Conservation (phyloP, 2,888 invertebrate genomes). For the Melinaea menophilus region DNA sequence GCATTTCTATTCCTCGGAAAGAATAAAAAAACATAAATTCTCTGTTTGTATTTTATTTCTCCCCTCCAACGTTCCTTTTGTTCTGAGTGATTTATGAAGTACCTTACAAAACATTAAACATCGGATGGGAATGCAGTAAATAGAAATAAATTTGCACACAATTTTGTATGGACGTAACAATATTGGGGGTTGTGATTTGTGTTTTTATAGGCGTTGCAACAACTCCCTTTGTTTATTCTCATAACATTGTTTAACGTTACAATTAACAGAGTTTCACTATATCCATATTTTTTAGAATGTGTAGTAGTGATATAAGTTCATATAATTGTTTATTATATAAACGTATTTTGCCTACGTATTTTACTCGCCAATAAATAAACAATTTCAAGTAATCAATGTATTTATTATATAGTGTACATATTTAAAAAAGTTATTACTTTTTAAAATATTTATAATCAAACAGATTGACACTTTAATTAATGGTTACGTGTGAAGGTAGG, state of each 20-base stretch:
- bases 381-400: too few species aligned
- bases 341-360: too few species aligned
- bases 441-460: too few species aligned
- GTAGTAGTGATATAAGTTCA: background rate
- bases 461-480: too few species aligned
- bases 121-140: constrained; percentile 37
- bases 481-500: too few species aligned
- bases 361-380: too few species aligned
- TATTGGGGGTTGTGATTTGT: constrained; percentile 12
- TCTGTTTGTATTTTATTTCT: constrained; percentile 48
- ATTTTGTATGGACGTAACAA: constrained; percentile 14
- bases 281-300: background rate
- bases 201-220: constrained; percentile 5
- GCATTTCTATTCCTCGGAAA: constrained; percentile 40
- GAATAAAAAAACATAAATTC: constrained; percentile 45
- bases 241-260: background rate
- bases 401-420: too few species aligned
- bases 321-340: too few species aligned
- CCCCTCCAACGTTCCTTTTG: constrained; percentile 24
- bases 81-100: constrained; percentile 40
- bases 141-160: constrained; percentile 36
- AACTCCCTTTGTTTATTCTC: constrained; percentile 1
- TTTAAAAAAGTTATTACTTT: too few species aligned
- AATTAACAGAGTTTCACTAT: background rate
- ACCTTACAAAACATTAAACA: constrained; percentile 44